Evolutionary conservation across 2,888 invertebrate species (phyloP).

Genomic region (Microplitis manilae): DNA sequence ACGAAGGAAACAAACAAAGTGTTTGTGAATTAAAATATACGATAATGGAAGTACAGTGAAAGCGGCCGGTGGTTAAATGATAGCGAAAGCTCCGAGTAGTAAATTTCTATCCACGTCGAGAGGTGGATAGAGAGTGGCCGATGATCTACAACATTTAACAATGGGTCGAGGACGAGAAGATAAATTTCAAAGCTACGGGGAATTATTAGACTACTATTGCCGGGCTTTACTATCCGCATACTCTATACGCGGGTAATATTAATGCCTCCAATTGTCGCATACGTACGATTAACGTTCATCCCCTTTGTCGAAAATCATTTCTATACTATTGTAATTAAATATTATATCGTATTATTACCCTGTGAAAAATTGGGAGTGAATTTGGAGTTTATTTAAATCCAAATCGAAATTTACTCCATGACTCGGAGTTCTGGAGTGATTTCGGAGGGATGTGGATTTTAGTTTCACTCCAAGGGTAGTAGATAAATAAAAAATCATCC

Average conservation of each 20-base stretch:
- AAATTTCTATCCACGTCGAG: constrained; percentile 57
- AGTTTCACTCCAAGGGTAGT: too few species aligned
- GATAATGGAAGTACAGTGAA: constrained; percentile 4
- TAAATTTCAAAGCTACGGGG: constrained; percentile 44
- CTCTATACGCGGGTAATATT: neutral
- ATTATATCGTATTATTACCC: too few species aligned
- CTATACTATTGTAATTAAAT: too few species aligned
- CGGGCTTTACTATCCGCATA: neutral
- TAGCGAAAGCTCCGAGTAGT: constrained; percentile 69
- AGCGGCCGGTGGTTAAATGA: constrained; percentile 67
- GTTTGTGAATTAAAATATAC: constrained; percentile 6
- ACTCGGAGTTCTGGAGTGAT: too few species aligned
- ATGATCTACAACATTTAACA: constrained; percentile 52
- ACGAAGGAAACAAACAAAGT: constrained; percentile 2
- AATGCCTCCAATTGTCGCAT: neutral
- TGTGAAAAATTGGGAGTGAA: too few species aligned
- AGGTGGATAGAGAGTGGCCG: constrained; percentile 47
- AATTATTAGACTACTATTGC: constrained; percentile 33
- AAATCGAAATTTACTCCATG: too few species aligned
- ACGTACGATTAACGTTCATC: neutral
- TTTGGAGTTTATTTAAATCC: too few species aligned
- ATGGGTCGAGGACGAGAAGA: constrained; percentile 48
- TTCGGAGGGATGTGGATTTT: too few species aligned
- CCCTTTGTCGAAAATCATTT: neutral
- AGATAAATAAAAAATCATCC: too few species aligned